Base-by-base conservation (phyloP, 2,888 invertebrate genomes). In the Drosophila eohydei region DNA sequence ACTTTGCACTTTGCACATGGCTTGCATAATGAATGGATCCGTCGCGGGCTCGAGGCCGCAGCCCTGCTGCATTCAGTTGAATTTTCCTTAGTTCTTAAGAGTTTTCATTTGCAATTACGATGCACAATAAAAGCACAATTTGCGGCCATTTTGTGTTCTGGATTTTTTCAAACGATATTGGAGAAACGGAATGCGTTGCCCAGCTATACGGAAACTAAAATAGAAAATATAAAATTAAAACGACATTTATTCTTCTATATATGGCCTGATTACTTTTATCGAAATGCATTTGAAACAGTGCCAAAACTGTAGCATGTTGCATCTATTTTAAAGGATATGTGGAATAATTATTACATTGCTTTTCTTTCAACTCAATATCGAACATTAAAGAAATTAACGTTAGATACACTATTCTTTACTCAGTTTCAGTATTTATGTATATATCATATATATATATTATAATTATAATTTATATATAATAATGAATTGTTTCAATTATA, bases 1-100 rank as follows among this genome's bases (percentile, higher is more conserved):
- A 77, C 80, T 74, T 71, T 83, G 84, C 74, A 83, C 71, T 81
- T 66, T 72, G 83, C 86, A 74, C 88, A 86, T 80, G 81, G 83
- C 83, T 76, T 88, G 86, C 81, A 88, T 88, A 83, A 88, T 88
- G 81, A 88, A 88, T 86, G 83, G 60, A 67, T 55, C 21, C 38
- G 16, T 63, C 69, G 57, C 48, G 21, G 36, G 63, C 55, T 36
- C 8, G 5, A 26, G 16, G 43, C 55, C 41, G 21, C 21, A 21
- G 21, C 21, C 21, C 21, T 21, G 21, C 54, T 28, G 54, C 40
- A 79, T 81, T 65, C 73, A 62, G 71, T 52, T 74, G 84, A 61
- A 65, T 81, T 78, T 86, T 69, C 67, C 46, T 71, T 57, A 52
- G 77, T 65, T 65, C 70, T 68, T 56, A 62, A 64, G 46, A 72